Evolutionary conservation across 2,888 invertebrate species (phyloP).

Genomic region (Apotomis capreana): DNA sequence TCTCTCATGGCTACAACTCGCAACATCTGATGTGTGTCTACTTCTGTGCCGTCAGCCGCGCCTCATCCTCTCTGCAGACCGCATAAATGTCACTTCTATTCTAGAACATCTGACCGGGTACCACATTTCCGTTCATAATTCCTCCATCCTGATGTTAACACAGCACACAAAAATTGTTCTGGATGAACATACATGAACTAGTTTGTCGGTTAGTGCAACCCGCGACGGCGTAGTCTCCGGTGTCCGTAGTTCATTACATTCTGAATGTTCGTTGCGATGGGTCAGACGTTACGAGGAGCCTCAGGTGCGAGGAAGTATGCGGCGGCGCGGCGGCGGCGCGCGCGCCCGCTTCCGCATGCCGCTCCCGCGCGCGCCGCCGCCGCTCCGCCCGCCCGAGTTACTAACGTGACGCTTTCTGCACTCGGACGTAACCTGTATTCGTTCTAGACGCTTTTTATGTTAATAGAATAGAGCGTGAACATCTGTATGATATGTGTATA

Average conservation of each 20-base stretch:
- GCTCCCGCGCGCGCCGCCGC: constrained; percentile 33
- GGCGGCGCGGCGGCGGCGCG: constrained; percentile 44
- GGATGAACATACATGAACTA: constrained; percentile 69
- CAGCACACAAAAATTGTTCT: constrained; percentile 73
- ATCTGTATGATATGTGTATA: constrained; percentile 39
- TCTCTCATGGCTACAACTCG: constrained; percentile 4
- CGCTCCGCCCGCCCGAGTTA: constrained; percentile 20
- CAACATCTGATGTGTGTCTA: constrained; percentile 14
- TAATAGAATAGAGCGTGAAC: constrained; percentile 49
- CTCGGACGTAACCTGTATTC: constrained; percentile 44
- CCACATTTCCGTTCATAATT: constrained; percentile 56
- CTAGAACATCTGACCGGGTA: constrained; percentile 38
- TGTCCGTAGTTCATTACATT: constrained; percentile 55
- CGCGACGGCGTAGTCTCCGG: constrained; percentile 68
- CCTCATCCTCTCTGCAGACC: constrained; percentile 20
- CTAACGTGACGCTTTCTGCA: constrained; percentile 44
- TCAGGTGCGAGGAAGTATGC: constrained; percentile 67
- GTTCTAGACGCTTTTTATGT: constrained; percentile 52
- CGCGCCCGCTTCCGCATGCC: constrained; percentile 5
- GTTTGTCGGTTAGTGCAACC: constrained; percentile 75
- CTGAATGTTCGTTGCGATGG: constrained; percentile 63
- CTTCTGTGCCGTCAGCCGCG: constrained; percentile 30
- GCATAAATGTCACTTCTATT: constrained; percentile 31
- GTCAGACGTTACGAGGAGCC: constrained; percentile 57
- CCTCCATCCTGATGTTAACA: constrained; percentile 55